Evolutionary conservation across 2,113 vertebrate species (phyloP), one percentile per base, ranked within the genome.

Genomic region (Alligator sinensis): DNA sequence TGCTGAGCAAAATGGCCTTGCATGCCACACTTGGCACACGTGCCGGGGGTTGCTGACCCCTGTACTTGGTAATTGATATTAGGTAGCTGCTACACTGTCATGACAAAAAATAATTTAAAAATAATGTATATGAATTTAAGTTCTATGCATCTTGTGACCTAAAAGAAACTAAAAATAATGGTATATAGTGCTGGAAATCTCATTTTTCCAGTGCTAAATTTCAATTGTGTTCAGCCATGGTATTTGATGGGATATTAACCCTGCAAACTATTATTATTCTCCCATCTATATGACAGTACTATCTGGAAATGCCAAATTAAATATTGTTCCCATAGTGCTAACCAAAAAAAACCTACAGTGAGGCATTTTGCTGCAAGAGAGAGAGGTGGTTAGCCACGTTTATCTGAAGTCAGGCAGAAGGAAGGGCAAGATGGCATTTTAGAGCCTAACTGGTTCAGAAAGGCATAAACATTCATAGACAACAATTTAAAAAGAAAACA

Each of bases 171-270:
- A 19, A 70, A 80, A 76, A n/a, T 68, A 83, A 75, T 3, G 59
- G 0, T 2, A 27, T 27, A 55, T 54, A 77, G 13, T 54, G 74
- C 27, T 63, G 10, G 22, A 63, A 93, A 83, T 9, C 16, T 9
- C 11, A 22, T 5, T 90, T 83, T 28, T n/a, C n/a, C 28, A 84
- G 6, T 9, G 6, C 0, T 2, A 58, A 59, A 4, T 84, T 77
- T 13, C n/a, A 30, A 75, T 86, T 64, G 80, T 30, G 78, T 22
- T 21, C 3, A 70, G 81, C 21, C 34, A 34, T 72, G 75, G 27
- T 63, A 82, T 68, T 89, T 94, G 55, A 77, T 5, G 24, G 55
- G 7, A n/a, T 30, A 62, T 62, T 82, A 88, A 89, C 58, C 16
- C 28, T 72, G n/a, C 1, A 38, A 63, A 91, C 30, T 12, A 7